Evolutionary conservation across 2,888 invertebrate species (phyloP).

Genomic region (Ormyrus nitidulus): DNA sequence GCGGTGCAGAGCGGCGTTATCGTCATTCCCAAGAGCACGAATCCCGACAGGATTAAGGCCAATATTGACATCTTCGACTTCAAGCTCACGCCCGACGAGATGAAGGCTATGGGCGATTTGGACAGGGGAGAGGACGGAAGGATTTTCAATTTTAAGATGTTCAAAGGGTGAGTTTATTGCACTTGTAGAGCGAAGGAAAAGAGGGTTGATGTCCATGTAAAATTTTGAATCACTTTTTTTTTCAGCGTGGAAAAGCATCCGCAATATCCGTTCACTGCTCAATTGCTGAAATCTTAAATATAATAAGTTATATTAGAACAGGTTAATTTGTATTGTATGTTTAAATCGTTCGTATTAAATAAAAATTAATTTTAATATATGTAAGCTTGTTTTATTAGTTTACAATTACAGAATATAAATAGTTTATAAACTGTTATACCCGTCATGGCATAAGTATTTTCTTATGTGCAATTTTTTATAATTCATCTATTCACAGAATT

Average conservation of each 20-base stretch:
- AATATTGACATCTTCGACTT: conserved; percentile 84
- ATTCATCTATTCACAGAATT: too few relatives aligned
- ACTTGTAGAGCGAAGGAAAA: too few relatives aligned
- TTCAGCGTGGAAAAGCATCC: conserved; percentile 82
- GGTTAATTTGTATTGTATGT: too few relatives aligned
- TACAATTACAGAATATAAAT: too few relatives aligned
- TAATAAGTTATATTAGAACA: too few relatives aligned
- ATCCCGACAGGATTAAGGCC: conserved; percentile 81
- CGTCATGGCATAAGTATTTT: too few relatives aligned
- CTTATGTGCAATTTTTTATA: too few relatives aligned
- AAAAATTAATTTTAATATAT: too few relatives aligned
- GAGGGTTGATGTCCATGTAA: too few relatives aligned
- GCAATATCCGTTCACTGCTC: conserved; percentile 80
- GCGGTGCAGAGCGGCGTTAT: conserved; percentile 81
- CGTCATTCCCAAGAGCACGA: conserved; percentile 88
- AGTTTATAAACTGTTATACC: too few relatives aligned
- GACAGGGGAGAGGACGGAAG: conserved; percentile 81
- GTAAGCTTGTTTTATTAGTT: too few relatives aligned
- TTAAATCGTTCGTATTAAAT: too few relatives aligned
- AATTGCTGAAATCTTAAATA: background rate
- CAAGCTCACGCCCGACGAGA: conserved; percentile 78
- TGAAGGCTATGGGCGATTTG: conserved; percentile 77
- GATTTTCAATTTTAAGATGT: conserved; percentile 81
- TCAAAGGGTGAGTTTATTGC: conserved; percentile 64
- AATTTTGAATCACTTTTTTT: conserved; percentile 21